Conservation (phyloP, 2,888 invertebrate genomes). For the Resseliella maxima region DNA sequence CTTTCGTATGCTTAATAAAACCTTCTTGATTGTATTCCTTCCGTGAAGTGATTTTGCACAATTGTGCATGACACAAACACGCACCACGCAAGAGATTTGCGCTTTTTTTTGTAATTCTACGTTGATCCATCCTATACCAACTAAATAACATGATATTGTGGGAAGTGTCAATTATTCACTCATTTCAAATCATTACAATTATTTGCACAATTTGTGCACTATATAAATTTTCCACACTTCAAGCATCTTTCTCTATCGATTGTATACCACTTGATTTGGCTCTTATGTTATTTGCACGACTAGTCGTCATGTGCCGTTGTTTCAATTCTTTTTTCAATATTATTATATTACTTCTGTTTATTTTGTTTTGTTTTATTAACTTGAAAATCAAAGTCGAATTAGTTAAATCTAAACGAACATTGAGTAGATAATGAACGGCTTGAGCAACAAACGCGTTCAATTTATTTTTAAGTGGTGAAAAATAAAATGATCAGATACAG, state of each 20-base stretch:
- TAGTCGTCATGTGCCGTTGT: not conserved
- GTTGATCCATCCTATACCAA: no score
- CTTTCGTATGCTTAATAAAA: not conserved
- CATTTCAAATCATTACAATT: not conserved
- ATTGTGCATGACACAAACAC: no score
- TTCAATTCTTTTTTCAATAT: no score
- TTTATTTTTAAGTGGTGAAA: not conserved
- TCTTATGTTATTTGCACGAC: not conserved
- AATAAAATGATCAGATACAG: not conserved
- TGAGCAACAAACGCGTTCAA: not conserved
- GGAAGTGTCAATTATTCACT: no score
- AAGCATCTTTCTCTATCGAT: no score
- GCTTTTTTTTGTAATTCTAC: no score
- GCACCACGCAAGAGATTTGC: not conserved
- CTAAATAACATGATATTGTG: no score
- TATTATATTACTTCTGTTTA: not conserved
- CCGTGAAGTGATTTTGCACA: not conserved
- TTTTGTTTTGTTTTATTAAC: not conserved
- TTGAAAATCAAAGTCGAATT: conserved; percentile 24
- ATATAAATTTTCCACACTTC: no score
- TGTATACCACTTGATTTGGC: no score
- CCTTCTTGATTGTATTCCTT: not conserved
- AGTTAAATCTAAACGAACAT: conserved; percentile 5
- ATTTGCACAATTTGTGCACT: no score
- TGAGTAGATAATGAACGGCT: conserved; percentile 20